Evolutionary conservation across 2,113 vertebrate genomes (phyloP).

Genomic region (Otocyon megalotis): DNA sequence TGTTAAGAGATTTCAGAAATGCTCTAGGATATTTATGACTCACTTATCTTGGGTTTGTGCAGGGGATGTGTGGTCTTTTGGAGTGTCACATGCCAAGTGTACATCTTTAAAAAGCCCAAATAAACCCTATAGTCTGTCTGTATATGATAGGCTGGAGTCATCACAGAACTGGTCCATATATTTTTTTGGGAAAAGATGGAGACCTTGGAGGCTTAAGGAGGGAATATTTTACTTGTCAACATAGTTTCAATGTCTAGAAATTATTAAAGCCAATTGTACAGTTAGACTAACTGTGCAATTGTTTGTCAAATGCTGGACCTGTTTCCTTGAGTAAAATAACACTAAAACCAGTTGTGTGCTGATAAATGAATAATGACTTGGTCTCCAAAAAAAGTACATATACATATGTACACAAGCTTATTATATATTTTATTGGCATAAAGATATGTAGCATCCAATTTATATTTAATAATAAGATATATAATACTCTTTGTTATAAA

Average conservation of each 20-base stretch:
- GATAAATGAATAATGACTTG: not conserved
- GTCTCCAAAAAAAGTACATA: not conserved
- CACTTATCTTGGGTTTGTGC: not conserved
- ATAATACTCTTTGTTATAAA: not conserved
- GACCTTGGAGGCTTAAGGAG: not conserved
- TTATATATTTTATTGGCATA: not conserved
- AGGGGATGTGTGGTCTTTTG: not conserved
- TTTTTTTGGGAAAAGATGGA: not conserved
- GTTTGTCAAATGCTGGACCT: not conserved
- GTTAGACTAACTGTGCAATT: not conserved
- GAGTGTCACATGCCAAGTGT: not conserved
- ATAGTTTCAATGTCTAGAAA: not conserved
- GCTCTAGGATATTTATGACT: not conserved
- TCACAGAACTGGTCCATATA: not conserved
- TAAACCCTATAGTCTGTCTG: not conserved
- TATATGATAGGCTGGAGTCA: not conserved
- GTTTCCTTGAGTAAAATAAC: not conserved
- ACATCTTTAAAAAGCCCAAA: not conserved
- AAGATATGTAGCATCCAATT: not conserved
- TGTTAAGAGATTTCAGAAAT: conserved; percentile 20
- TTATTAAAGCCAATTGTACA: not conserved
- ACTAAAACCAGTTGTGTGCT: not conserved
- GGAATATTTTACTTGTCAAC: not conserved
- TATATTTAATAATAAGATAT: not conserved
- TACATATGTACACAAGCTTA: not conserved